These are phyloP conservation scores for Cheilosia impressa DNA, from an alignment of 2,888 invertebrate species.

Conservation along the genomic window DNA sequence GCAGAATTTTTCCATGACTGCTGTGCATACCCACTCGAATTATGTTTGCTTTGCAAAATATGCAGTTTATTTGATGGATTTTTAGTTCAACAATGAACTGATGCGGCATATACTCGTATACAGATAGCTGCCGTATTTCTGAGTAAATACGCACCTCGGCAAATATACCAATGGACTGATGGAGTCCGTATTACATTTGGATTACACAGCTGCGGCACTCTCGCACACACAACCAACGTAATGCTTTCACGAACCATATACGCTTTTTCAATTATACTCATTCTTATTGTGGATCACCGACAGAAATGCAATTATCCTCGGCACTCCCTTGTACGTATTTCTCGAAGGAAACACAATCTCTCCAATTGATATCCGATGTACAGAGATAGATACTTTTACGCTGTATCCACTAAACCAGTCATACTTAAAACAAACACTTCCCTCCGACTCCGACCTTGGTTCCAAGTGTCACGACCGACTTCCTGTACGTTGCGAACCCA, in stretches of 20 bases:
- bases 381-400: background rate
- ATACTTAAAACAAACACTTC: conserved; percentile 1
- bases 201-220: too few species aligned
- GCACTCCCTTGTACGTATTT: background rate
- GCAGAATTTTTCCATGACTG: too few species aligned
- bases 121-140: too few species aligned
- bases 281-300: background rate
- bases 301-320: conserved; percentile 1
- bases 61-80: too few species aligned
- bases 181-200: too few species aligned
- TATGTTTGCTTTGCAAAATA: too few species aligned
- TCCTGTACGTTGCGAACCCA: background rate
- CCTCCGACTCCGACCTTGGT: background rate
- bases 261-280: background rate
- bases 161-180: too few species aligned
- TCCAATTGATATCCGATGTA: conserved; percentile 21
- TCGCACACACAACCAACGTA: background rate
- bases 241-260: background rate
- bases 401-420: background rate
- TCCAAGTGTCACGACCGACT: background rate
- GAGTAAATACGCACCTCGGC: too few species aligned
- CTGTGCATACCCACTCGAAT: too few species aligned
- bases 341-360: conserved; percentile 2
- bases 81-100: too few species aligned
- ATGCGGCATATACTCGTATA: too few species aligned